Evolutionary conservation across 2,113 vertebrate genomes (phyloP).

Genomic region (Paradoxurus hermaphroditus): DNA sequence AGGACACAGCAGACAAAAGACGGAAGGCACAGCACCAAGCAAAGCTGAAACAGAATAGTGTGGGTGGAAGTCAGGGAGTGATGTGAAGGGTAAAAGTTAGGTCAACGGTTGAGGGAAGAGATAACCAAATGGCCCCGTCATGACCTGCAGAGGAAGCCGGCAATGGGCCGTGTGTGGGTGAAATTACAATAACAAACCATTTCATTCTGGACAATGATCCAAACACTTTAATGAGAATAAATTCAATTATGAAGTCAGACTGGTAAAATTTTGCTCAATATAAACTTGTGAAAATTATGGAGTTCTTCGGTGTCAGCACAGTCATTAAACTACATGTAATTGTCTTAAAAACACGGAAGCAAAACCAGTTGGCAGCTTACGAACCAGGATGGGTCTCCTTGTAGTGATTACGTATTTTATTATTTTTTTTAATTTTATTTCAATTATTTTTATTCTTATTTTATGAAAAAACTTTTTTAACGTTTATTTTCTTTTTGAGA

Average conservation of each 20-base stretch:
- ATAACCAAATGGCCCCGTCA: not conserved
- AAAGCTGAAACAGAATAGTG: not conserved
- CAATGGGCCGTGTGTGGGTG: rapidly evolving
- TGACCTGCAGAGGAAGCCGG: not conserved
- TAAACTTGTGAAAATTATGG: not conserved
- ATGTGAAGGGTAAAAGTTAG: not conserved
- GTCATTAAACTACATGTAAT: not conserved
- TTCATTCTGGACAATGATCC: not conserved
- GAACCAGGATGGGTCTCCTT: not conserved
- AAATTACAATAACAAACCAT: not conserved
- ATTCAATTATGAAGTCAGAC: not conserved
- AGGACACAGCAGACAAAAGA: not conserved
- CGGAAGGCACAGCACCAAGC: not conserved
- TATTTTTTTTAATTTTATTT: too few species aligned
- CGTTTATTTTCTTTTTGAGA: too few species aligned
- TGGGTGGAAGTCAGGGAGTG: not conserved
- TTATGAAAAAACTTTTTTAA: too few species aligned
- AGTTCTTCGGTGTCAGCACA: not conserved
- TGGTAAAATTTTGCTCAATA: not conserved
- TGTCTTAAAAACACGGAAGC: not conserved
- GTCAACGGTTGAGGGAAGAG: not conserved
- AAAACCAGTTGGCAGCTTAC: not conserved
- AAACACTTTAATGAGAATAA: not conserved
- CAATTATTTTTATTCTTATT: too few species aligned
- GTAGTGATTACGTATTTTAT: not conserved